These are phyloP conservation scores for Osmerus mordax DNA, from an alignment of 2,113 vertebrate genomes.

Conservation along the genomic window DNA sequence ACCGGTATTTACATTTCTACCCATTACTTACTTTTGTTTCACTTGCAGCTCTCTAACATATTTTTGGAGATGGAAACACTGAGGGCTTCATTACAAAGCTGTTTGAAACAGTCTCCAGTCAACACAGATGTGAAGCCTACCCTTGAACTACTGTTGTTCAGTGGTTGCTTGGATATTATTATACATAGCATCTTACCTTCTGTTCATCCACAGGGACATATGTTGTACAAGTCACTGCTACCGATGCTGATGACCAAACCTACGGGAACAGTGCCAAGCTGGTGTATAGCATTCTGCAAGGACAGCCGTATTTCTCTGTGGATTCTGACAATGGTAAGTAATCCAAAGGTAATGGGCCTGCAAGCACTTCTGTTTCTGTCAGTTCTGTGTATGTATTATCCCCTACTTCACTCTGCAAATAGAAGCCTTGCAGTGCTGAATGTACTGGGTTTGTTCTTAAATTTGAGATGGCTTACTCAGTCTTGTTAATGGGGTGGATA, in stretches of 20 bases:
- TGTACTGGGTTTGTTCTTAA: not conserved
- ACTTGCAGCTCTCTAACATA: too few relatives aligned
- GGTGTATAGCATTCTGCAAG: constrained; percentile 95
- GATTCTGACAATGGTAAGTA: constrained; percentile 91
- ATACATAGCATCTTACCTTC: not conserved
- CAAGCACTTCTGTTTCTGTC: not conserved
- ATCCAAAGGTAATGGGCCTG: not conserved
- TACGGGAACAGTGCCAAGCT: constrained; percentile 97
- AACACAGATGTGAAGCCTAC: too few relatives aligned
- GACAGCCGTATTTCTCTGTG: constrained; percentile 96
- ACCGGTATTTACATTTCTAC: too few relatives aligned
- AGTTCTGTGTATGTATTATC: not conserved
- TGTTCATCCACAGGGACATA: constrained; percentile 79
- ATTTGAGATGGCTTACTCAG: not conserved
- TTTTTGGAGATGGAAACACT: too few relatives aligned
- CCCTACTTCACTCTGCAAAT: not conserved
- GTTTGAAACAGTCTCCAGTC: too few relatives aligned
- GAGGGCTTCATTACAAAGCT: too few relatives aligned
- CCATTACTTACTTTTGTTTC: too few relatives aligned
- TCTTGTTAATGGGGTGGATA: too few relatives aligned
- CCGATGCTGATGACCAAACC: constrained; percentile 90
- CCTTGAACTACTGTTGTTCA: not conserved
- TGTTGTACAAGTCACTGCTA: constrained; percentile 88
- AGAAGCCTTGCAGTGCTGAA: not conserved
- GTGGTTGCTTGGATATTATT: not conserved